Percentiles rank a stretch among this genome's conserved stretches.
Conservation (phyloP, 2,797 vertebrate species). For the Tenualosa ilisha region DNA sequence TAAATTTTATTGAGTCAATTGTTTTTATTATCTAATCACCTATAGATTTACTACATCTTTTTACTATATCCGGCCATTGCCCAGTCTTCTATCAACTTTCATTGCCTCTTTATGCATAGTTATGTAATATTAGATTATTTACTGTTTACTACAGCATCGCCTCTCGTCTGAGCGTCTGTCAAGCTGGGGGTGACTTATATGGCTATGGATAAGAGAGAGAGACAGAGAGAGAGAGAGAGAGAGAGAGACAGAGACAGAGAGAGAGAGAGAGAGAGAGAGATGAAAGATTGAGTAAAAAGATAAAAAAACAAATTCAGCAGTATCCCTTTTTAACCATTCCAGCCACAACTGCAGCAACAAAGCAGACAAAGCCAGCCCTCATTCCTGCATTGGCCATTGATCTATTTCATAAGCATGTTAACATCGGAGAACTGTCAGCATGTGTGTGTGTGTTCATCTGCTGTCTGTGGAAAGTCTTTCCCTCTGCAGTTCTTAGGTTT, state of each 20-base stretch:
- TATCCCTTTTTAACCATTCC: neutral
- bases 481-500: neutral
- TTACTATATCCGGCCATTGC: neutral
- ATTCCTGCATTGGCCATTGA: neutral
- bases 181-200: neutral
- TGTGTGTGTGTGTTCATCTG: neutral
- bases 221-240: conserved; percentile 1
- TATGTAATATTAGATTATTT: neutral
- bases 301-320: neutral
- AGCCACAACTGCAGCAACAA: neutral
- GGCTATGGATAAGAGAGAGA: neutral
- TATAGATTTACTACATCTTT: neutral
- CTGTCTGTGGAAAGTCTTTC: neutral
- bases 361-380: neutral
- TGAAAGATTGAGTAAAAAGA: neutral
- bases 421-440: neutral
- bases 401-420: neutral
- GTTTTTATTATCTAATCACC: neutral
- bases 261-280: neutral
- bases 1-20: neutral
- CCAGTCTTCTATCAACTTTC: neutral
- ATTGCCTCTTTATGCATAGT: neutral
- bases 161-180: neutral
- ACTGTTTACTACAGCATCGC: neutral
- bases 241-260: too few relatives aligned